These are phyloP conservation scores for Dipodomys spectabilis DNA, from an alignment of 2,113 vertebrate species.

Conservation along the genomic window DNA sequence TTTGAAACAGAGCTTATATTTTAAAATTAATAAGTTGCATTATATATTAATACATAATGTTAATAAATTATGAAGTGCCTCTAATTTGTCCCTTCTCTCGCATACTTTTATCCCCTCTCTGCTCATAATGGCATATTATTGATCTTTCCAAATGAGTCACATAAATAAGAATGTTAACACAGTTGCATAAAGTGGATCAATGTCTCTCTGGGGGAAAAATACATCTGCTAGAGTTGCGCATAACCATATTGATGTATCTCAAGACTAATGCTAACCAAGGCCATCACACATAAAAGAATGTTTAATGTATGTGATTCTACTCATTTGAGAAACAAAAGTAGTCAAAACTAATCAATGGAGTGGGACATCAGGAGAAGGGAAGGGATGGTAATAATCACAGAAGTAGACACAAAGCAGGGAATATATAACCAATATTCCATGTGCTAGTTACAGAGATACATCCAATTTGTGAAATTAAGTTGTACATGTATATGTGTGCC, in stretches of 20 bases:
- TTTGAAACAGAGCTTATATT: constrained; percentile 50
- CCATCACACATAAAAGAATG: constrained; percentile 13
- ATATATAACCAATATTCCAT: neutral
- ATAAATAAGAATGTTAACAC: constrained; percentile 55
- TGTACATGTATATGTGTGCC: neutral
- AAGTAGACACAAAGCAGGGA: neutral
- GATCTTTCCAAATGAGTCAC: constrained; percentile 63
- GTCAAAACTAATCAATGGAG: neutral
- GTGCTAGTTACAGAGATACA: neutral
- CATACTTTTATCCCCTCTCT: constrained; percentile 41
- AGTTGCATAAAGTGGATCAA: constrained; percentile 32
- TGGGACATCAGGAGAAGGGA: neutral
- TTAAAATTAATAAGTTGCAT: constrained; percentile 45
- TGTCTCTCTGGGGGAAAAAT: constrained; percentile 54
- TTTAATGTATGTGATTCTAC: neutral
- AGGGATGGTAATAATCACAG: neutral
- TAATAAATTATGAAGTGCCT: constrained; percentile 53
- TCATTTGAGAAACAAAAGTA: constrained; percentile 34
- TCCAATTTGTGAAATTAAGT: constrained; percentile 6
- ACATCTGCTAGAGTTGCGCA: constrained; percentile 29
- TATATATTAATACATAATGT: constrained; percentile 15
- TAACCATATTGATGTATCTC: constrained; percentile 35
- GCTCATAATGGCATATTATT: constrained; percentile 61
- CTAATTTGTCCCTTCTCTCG: constrained; percentile 28
- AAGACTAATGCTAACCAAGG: constrained; percentile 8